A percentile compares a stretch with the other conserved stretches of the same genome.
These are phyloP conservation scores for Pachycephus smyrnensis DNA, from an alignment of 2,888 invertebrate genomes.

Conservation along the genomic window DNA sequence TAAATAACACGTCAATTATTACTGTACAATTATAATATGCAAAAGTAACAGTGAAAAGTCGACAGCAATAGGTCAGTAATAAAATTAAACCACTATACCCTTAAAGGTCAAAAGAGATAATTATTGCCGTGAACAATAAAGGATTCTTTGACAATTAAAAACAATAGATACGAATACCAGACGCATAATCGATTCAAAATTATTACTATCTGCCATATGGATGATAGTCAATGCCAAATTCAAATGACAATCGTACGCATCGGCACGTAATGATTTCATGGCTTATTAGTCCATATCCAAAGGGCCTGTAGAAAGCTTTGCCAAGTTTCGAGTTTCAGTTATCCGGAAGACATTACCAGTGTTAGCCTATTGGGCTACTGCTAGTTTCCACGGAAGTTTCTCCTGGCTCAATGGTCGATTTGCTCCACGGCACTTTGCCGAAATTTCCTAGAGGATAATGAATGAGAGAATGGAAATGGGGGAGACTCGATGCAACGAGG, in stretches of 20 bases:
- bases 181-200: background rate
- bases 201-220: background rate
- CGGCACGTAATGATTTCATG: conserved; percentile 47
- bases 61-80: background rate
- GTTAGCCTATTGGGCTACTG: background rate
- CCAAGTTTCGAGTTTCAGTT: background rate
- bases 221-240: background rate
- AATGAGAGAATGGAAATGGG: conserved; percentile 17
- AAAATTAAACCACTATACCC: background rate
- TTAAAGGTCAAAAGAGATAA: background rate
- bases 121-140: background rate
- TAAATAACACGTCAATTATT: background rate
- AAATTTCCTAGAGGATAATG: conserved; percentile 18
- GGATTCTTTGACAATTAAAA: background rate
- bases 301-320: background rate
- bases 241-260: background rate
- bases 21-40: background rate
- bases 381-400: background rate
- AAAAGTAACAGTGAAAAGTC: background rate
- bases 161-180: background rate
- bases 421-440: conserved; percentile 19
- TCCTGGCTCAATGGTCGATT: conserved; percentile 2
- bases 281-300: conserved; percentile 43
- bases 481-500: conserved; percentile 39
- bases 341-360: background rate